Base-by-base conservation (phyloP, 2,888 invertebrate genomes). In the Quadriops clusia region DNA sequence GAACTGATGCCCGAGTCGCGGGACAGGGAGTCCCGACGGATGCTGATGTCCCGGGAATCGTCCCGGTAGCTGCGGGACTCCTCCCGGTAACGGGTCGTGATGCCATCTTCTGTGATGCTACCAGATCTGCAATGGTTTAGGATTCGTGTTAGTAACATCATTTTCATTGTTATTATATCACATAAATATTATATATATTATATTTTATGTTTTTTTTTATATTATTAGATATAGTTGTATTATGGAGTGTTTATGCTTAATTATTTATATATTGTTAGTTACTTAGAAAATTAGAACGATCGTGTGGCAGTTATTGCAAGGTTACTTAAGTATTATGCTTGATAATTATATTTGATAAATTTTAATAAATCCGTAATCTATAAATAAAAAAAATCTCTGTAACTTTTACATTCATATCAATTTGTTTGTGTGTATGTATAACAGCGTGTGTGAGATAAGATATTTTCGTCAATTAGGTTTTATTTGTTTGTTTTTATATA, bases 81-180 rank as follows among this genome's bases (percentile, higher is more conserved):
- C 43, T 51, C 70, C 50, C 33, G 61, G 51, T 36, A 67, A 37
- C 39, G 62, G 46, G 42, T 67, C 53, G 58, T 59, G 9, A 58
- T 43, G 9, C 60, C 60, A 47, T 61, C 61, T 44, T 61, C 61
- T 3, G 56, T 57, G 36, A 61, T 57, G 27, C 59, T 60, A 4
- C 56, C 54, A 32, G 58, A 57, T 33, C 60, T 60, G 34, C 8
- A 50, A 48, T 25, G 17, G 22, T 15, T 16, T 21, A 27, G 24
- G 7, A 23, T 14, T 21, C 12, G 15, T n/a, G 8, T 4, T 4
- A 6, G n/a, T 10, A 7, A n/a, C 13, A 28, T n/a, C 7, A 29
- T 12, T 27, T 10, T n/a, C n/a, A n/a, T n/a, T n/a, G n/a, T n/a
- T n/a, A n/a, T n/a, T n/a, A n/a, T n/a, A n/a, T n/a, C 6, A 17